Evolutionary conservation across 1,140 invertebrate species (phyloP), one percentile per base, ranked within the genome.

Genomic region (Alviniconcha marisindica): DNA sequence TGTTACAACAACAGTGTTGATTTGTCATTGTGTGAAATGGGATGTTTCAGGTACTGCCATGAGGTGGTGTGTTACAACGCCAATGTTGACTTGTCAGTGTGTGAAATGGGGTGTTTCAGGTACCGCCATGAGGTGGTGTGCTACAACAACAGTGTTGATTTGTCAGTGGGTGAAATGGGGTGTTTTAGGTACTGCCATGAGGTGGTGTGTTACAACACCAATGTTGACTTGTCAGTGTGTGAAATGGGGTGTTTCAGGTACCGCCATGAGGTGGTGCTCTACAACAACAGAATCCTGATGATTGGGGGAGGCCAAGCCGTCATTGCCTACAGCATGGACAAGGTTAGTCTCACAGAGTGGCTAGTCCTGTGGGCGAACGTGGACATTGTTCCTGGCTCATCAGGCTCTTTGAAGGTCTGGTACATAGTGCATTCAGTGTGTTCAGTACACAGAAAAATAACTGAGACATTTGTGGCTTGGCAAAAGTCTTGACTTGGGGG

Each of bases 241-340:
- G 7, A 15, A 28, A 66, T 31, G 66, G 10, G 14, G 10, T 0
- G 2, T 5, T 42, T 63, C 73, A 76, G 73, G 73, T 76, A 76
- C 44, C 33, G 73, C 33, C 73, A 76, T 54, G 73, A 76, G 44
- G 38, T 76, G 73, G 73, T 51, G 24, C n/a, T 76, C 7, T 31
- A 76, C 73, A 48, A 76, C 5, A 12, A 76, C 18, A 40, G 51
- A n/a, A 24, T 76, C 2, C 14, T 51, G 24, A 51, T 76, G 73
- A 18, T 76, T 28, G 73, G 73, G 4, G 73, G 73, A 31, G 73
- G 73, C 1, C 73, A 54, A 31, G 73, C 73, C 2, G 10, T 3
- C 2, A 3, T 5, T n/a, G 42, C 73, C 10, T 54, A 31, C 44
- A 40, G 31, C 2, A 12, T 76, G 21, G 73, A 76, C 5, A 76